Conservation (phyloP, 2,797 vertebrate species). For the Morelia viridis region DNA sequence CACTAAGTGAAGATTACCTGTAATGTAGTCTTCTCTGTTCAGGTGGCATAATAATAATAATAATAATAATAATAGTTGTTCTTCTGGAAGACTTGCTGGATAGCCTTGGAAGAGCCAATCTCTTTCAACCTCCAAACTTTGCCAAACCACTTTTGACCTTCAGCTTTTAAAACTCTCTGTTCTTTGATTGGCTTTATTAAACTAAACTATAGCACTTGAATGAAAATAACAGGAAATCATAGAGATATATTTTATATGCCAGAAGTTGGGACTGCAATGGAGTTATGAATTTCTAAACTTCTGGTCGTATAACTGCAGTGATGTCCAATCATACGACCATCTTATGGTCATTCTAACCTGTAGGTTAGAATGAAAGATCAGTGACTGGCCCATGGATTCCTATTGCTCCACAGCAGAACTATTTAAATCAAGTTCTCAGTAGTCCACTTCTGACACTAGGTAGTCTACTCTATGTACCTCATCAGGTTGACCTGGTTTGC, state of each 20-base stretch:
- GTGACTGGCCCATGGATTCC: background rate
- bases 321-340: background rate
- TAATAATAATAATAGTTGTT: background rate
- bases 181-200: no score
- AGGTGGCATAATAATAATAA: no score
- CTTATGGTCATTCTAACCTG: background rate
- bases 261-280: background rate
- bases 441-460: background rate
- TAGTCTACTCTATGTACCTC: background rate
- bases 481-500: no score
- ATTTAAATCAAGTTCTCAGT: background rate
- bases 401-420: background rate
- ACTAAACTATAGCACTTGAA: background rate
- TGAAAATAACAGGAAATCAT: background rate
- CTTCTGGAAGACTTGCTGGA: background rate
- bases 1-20: no score
- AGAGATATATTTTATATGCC: background rate
- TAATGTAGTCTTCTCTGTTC: no score
- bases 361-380: background rate
- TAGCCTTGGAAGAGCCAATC: background rate
- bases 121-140: background rate
- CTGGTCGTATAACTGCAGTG: no score
- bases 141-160: background rate
- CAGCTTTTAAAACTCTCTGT: background rate
- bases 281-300: background rate